Base-by-base conservation (phyloP, 2,888 invertebrate genomes). In the Lysandra bellargus region DNA sequence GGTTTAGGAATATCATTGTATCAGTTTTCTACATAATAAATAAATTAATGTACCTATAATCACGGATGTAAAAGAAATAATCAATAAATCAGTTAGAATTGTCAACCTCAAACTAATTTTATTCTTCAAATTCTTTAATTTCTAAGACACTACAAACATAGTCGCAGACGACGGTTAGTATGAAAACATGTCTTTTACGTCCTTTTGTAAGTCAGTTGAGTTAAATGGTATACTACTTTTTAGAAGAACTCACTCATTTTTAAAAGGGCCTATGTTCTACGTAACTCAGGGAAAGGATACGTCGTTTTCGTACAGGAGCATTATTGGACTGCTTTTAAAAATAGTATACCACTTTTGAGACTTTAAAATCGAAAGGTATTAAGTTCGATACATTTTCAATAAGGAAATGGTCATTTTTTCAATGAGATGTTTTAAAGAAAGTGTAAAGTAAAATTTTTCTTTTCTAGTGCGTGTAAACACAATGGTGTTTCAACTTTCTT, bases 391-490 rank as follows among this genome's bases (percentile, higher is more conserved):
- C 30, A 53, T 14, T 81, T 81, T 81, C 61, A 17, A 6, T n/a
- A 75, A 33, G 1, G 69, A 78, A 75, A 78, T 60, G 14, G 6
- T 30, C 53, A 37, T 79, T 78, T 78, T 17, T 53, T 60, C 7
- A 33, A 64, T 73, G n/a, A 7, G 73, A 40, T 17, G n/a, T 30
- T 53, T 83, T 85, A 86, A 87, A 82, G 89, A 89, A 90, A 89
- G 88, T 83, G 85, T 84, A 81, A 79, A 74, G 83, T 83, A 83
- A 83, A 85, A 85, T 80, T 83, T 78, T 83, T 78, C 83, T 84
- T 87, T 86, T 87, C 87, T 80, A 82, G 82, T 86, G 88, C 89
- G 88, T 86, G 87, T 81, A 80, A 80, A 80, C 80, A 86, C 88
- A 83, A 9, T 64, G 64, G 64, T 14, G 37, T 69, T 69, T 69